Evolutionary conservation across 2,888 invertebrate species (phyloP), one percentile per base, ranked within the genome.

Genomic region (Leptopilina myrica): DNA sequence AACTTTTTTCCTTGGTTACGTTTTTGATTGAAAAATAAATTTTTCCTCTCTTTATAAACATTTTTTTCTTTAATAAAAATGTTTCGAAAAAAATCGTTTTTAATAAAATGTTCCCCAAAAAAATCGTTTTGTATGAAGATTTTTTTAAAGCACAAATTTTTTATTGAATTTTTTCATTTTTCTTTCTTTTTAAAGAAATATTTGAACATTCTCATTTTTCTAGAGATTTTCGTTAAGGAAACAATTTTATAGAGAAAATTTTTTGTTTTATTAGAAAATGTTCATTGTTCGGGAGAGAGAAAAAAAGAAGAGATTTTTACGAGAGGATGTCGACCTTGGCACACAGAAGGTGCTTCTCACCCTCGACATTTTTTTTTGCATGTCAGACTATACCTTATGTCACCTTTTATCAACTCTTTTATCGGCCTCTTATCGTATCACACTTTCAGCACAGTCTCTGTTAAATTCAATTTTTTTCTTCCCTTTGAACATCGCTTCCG

Each of bases 341-440:
- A 64, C 33, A 64, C 33, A 64, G 40, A 64, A 64, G 64, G 64
- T 64, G 40, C 64, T 64, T 64, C 64, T 64, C 64, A 64, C 64
- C n/a, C 40, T 64, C 64, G 40, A 64, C 64, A 20, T 20, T 20
- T 20, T 20, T 64, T 40, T 43, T 64, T 64, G 64, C 64, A 33
- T 64, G 64, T 12, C 64, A 64, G 40, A 64, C 33, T 64, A 64
- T 64, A 64, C 64, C 26, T 40, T 33, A 64, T 64, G 64, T 64
- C 64, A 64, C 26, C 40, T 64, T 20, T 64, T 64, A 64, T 64
- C 64, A 64, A 64, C 64, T 40, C 64, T 64, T 40, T 64, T 64
- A 64, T 64, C 64, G 14, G 64, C 40, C 64, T 64, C 64, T 64
- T 64, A 64, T 64, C 64, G 64, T 64, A 40, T 33, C 33, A 9